These are phyloP conservation scores for Mustela lutreola DNA, from an alignment of 2,113 vertebrate genomes.

Conservation along the genomic window DNA sequence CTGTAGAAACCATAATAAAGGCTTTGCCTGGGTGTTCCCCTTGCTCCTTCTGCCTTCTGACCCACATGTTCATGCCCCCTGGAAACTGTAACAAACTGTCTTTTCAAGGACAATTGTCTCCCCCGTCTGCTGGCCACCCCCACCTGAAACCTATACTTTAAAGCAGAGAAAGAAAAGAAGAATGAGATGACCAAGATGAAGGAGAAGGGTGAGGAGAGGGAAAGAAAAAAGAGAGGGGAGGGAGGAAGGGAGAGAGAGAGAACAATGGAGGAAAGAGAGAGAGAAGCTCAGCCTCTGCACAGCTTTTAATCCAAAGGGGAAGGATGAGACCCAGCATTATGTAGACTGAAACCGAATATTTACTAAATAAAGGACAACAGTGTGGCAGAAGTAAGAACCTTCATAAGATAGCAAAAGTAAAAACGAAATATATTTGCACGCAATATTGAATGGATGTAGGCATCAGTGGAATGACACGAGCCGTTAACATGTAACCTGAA, in stretches of 20 bases:
- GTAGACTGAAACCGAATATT: background rate
- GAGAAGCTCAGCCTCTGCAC: background rate
- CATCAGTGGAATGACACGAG: background rate
- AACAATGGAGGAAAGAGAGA: background rate
- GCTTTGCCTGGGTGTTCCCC: background rate
- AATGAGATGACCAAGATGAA: background rate
- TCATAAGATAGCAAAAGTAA: background rate
- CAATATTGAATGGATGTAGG: background rate
- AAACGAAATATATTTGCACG: background rate
- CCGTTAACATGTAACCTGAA: background rate
- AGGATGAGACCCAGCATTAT: background rate
- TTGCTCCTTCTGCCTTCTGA: background rate
- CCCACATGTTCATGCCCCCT: fast-evolving
- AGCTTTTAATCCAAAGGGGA: background rate
- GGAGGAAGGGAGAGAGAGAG: background rate
- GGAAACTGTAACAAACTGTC: background rate
- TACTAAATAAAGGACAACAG: background rate
- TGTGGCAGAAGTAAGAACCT: background rate
- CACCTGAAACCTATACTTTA: background rate
- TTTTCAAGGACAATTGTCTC: background rate
- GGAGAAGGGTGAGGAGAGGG: background rate
- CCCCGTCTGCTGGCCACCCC: background rate
- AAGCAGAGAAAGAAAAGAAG: background rate
- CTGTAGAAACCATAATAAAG: background rate
- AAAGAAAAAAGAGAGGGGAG: background rate